Evolutionary conservation across 2,113 vertebrate species (phyloP), one percentile per base, ranked within the genome.

Genomic region (Hyaena hyaena): DNA sequence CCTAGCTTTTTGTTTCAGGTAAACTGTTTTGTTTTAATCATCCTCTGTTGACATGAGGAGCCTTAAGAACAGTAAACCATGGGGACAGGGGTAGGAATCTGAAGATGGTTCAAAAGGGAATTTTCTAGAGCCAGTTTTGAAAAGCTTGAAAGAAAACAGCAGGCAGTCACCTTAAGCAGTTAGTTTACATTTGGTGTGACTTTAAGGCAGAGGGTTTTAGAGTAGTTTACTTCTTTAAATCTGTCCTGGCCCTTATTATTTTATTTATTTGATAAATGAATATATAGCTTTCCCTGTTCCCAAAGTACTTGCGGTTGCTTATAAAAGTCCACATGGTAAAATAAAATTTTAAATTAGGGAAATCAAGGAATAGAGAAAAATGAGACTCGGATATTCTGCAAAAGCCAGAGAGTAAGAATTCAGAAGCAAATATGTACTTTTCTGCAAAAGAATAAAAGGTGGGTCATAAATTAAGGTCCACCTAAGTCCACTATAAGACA

Each of bases 191-290:
- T 84, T 63, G n/a, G 33, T 88, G 45, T 92, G 11, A 66, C 26
- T 90, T 80, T 81, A 58, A 86, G 48, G n/a, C 53, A 84, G 26
- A 26, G 6, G 7, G 14, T 5, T 58, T 95, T 96, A 95, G 39
- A 86, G 15, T 43, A 16, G 33, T 83, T 68, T 66, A 79, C 19
- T 63, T 93, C 10, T 45, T 89, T 53, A 76, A 82, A 61, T 88
- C 6, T 96, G 19, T 53, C 10, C 45, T 24, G 43, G 10, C 8
- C 87, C 24, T 76, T 88, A 65, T 23, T 58, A 50, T 69, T 96
- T 2, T 53, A 80, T 50, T 80, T 80, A 97, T 87, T 92, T 97
- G 16, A 77, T 85, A 66, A 95, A 88, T 97, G 15, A 92, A 50
- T 61, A 53, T 63, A 66, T 84, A 66, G 10, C 9, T 45, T 89